Conservation (phyloP, 1,140 invertebrate genomes). For the Magallana gigas region DNA sequence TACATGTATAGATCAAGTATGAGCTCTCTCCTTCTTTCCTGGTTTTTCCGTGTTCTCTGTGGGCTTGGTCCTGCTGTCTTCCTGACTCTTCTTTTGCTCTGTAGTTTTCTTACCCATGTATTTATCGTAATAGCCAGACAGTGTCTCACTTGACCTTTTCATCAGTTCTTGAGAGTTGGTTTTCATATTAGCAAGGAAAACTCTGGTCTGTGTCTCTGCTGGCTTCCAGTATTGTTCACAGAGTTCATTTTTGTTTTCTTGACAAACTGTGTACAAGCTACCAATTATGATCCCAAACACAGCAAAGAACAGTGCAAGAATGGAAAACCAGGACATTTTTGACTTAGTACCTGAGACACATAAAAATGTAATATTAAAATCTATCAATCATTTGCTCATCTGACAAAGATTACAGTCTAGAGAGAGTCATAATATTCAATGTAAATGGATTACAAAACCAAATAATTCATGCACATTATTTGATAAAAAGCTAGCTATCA, state of each 20-base stretch:
- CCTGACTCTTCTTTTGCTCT: neutral
- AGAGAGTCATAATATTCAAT: no score
- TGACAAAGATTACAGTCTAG: no score
- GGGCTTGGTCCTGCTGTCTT: neutral
- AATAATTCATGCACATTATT: no score
- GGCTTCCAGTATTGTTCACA: constrained; percentile 16
- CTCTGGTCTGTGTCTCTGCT: neutral
- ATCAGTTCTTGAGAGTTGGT: neutral
- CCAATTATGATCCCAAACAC: neutral
- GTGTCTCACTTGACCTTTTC: neutral
- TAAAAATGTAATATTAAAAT: no score
- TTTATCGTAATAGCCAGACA: neutral
- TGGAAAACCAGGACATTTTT: neutral
- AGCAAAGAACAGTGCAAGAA: neutral
- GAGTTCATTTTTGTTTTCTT: neutral
- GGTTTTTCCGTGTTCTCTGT: no score
- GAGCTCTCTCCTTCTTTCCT: neutral
- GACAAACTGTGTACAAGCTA: neutral
- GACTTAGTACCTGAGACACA: neutral
- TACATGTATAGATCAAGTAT: neutral
- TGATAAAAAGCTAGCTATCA: no score
- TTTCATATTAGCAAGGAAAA: neutral
- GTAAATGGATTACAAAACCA: no score
- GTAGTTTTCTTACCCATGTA: neutral
- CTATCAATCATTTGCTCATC: no score